Base-by-base conservation (phyloP, 2,888 invertebrate species). In the Taenaris catops region DNA sequence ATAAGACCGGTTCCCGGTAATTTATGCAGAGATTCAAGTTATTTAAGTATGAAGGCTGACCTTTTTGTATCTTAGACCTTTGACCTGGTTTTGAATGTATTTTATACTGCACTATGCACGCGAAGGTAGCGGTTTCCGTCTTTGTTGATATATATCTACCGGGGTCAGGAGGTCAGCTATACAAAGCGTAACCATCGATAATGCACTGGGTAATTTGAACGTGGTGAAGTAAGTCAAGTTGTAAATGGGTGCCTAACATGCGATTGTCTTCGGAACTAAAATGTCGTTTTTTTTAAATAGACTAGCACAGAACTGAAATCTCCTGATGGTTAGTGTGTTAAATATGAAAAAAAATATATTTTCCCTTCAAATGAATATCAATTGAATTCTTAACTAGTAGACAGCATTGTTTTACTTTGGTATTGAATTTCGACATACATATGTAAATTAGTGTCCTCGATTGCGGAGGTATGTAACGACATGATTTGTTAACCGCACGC, bases 401-500 rank as follows among this genome's bases (percentile, higher is more conserved):
- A n/a, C n/a, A n/a, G n/a, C n/a, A n/a, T n/a, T n/a, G n/a, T n/a
- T n/a, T n/a, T n/a, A n/a, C n/a, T n/a, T n/a, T n/a, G n/a, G n/a
- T n/a, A n/a, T n/a, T n/a, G n/a, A n/a, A n/a, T n/a, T n/a, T 67
- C 66, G 71, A 71, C 73, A n/a, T n/a, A n/a, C n/a, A n/a, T n/a
- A n/a, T n/a, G n/a, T n/a, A n/a, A 79, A 78, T 79, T 73, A 70
- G 67, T 65, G 65, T 68, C 63, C 73, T 72, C 65, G 63, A 63
- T 60, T 57, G 61, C 56, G 53, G 58, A 63, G 69, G 74, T 72
- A 76, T 63, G 68, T 72, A 75, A 72, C 59, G 62, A 59, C 51
- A 62, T 73, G 74, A 81, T 79, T 79, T 79, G 78, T 76, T 74
- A 73, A 73, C 69, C 65, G 53, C 70, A 61, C 62, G 68, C 63